These are phyloP conservation scores for Pasiphila rectangulata DNA, from an alignment of 2,888 invertebrate genomes.

Conservation along the genomic window DNA sequence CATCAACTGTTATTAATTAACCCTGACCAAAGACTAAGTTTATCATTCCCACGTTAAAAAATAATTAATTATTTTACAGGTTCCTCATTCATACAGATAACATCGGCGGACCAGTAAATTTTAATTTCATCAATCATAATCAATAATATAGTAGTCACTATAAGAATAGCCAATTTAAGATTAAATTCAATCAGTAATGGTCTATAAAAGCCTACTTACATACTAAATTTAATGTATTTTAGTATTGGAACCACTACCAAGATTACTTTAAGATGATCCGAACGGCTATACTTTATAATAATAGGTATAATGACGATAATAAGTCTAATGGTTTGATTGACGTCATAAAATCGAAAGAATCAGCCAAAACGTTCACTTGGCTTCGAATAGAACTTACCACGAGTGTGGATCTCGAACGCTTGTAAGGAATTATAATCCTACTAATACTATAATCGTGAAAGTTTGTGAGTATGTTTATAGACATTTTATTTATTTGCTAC, in stretches of 20 bases:
- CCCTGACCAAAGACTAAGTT: no score
- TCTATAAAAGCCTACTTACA: conserved; percentile 13
- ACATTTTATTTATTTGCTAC: no score
- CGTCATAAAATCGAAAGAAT: conserved; percentile 60
- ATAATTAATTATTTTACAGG: not conserved
- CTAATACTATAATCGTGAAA: no score
- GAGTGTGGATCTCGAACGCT: not conserved
- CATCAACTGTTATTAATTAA: no score
- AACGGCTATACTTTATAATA: conserved; percentile 50
- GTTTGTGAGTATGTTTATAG: no score
- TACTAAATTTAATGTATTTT: conserved; percentile 26
- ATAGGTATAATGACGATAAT: conserved; percentile 63
- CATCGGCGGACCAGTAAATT: not conserved
- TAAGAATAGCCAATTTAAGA: conserved; percentile 3
- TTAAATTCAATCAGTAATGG: conserved; percentile 15
- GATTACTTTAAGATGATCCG: conserved; percentile 49
- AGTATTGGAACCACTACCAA: conserved; percentile 35
- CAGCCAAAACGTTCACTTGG: conserved; percentile 23
- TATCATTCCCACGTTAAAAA: no score
- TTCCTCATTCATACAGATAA: not conserved
- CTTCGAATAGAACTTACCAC: conserved; percentile 11
- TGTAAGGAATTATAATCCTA: no score
- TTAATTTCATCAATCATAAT: not conserved
- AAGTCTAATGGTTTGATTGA: conserved; percentile 65
- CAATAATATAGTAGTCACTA: not conserved